Base-by-base conservation (phyloP, 1,140 invertebrate genomes). In the Coboldia fuscipes region DNA sequence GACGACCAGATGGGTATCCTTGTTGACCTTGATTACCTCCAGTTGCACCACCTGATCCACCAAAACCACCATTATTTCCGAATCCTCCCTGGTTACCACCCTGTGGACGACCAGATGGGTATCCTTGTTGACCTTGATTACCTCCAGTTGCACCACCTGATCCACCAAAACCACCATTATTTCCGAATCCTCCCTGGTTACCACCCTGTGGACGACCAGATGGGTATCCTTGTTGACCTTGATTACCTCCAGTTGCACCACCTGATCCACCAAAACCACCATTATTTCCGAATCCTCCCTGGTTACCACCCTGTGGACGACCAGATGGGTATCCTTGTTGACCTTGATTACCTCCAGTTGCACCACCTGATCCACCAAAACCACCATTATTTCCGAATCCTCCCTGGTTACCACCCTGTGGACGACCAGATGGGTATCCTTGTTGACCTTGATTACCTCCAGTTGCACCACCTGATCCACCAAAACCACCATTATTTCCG, bases 1-100 rank as follows among this genome's bases (percentile, higher is more conserved):
- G 47, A 23, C 45, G 46, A 19, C 45, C 51, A 32, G 41, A 42
- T 13, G 51, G 42, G 31, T 59, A 60, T 16, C 54, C 55, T 37
- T 53, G 48, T 36, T 43, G 42, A 10, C 47, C 46, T n/a, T n/a
- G n/a, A n/a, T n/a, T n/a, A n/a, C n/a, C n/a, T n/a, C n/a, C n/a
- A n/a, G n/a, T n/a, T n/a, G n/a, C n/a, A n/a, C n/a, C n/a, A n/a
- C n/a, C n/a, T n/a, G n/a, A n/a, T n/a, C n/a, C n/a, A n/a, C n/a
- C n/a, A n/a, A n/a, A n/a, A n/a, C n/a, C n/a, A n/a, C n/a, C n/a
- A n/a, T n/a, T n/a, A n/a, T n/a, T n/a, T n/a, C n/a, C n/a, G n/a
- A n/a, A n/a, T n/a, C n/a, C n/a, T n/a, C n/a, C n/a, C n/a, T n/a
- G n/a, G n/a, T n/a, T n/a, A n/a, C n/a, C n/a, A n/a, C n/a, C n/a